Evolutionary conservation across 1,140 invertebrate genomes (phyloP), one percentile per base, ranked within the genome.

Genomic region (Leptestheria dahalacensis): DNA sequence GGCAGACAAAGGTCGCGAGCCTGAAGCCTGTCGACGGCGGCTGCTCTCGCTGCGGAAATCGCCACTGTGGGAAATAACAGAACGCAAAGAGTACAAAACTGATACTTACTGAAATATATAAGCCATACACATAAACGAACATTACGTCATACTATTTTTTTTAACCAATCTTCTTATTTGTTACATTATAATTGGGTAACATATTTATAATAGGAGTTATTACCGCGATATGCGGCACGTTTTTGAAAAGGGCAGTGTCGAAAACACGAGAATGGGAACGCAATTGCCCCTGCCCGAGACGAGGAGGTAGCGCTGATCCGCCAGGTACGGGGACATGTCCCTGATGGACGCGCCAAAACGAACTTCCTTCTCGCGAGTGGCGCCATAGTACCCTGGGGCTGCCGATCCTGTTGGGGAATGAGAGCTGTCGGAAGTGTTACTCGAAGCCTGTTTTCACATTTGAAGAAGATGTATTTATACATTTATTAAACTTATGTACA

Each of bases 231-330:
- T 77, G 64, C 78, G 77, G 67, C 77, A 73, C 66, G 77, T 79
- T 72, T 82, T 85, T 62, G 78, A 82, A 68, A 88, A 90, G 48
- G 87, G 85, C 67, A 92, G 77, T 48, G 84, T 79, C 24, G 88
- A 90, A 72, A 88, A 91, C 57, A 92, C 75, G 63, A 86, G 73
- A 71, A 88, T 86, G 33, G 88, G 88, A 51, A 82, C 77, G 28
- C 53, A 55, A 62, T 67, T 64, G 70, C 82, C 78, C 68, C 82
- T 77, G 41, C 78, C 66, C 61, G 85, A 79, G 59, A 83, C 79
- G 69, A 91, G 74, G 54, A 87, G 80, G 59, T 91, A 74, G 65
- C 87, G 77, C 69, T 90, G 85, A 71, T 88, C 83, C 61, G 77
- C 59, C 78, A 20, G 73, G 68, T 47, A 80, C 74, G 57, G 75